A percentile compares a stretch with the other conserved stretches of the same genome.
Conservation (phyloP, 2,888 invertebrate species). For the Ischnus inquisitorius region DNA sequence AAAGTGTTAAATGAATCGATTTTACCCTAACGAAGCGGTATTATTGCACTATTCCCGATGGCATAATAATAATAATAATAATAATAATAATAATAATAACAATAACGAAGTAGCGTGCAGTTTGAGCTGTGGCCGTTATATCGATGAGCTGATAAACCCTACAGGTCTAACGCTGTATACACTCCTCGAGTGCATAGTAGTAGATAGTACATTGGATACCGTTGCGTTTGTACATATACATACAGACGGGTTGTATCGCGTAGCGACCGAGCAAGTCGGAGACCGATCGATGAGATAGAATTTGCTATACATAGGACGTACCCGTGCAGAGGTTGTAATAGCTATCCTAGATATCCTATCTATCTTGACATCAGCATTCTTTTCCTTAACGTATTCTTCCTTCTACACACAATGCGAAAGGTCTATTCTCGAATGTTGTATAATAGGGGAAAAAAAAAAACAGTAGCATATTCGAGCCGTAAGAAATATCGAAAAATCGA, state of each 20-base stretch:
- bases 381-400: slow-evolving; percentile 8
- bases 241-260: slow-evolving; percentile 66
- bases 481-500: neutral
- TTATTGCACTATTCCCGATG: neutral
- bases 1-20: neutral
- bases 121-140: slow-evolving; percentile 11
- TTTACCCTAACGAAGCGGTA: slow-evolving; percentile 2
- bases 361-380: slow-evolving; percentile 3
- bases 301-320: slow-evolving; percentile 75
- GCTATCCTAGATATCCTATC: slow-evolving; percentile 45
- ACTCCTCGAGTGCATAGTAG: slow-evolving; percentile 39
- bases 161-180: slow-evolving; percentile 15
- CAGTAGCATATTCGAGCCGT: neutral
- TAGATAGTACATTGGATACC: slow-evolving; percentile 40
- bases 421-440: neutral
- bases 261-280: slow-evolving; percentile 73
- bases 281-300: slow-evolving; percentile 81
- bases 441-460: neutral
- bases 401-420: neutral
- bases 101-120: slow-evolving; percentile 18
- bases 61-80: slow-evolving; percentile 32
- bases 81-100: slow-evolving; percentile 42
- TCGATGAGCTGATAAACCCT: slow-evolving; percentile 60
- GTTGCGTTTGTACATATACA: slow-evolving; percentile 43
- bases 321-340: slow-evolving; percentile 45